These are phyloP conservation scores for Heliconius melpomene DNA, from an alignment of 1,140 invertebrate genomes.

Conservation along the genomic window DNA sequence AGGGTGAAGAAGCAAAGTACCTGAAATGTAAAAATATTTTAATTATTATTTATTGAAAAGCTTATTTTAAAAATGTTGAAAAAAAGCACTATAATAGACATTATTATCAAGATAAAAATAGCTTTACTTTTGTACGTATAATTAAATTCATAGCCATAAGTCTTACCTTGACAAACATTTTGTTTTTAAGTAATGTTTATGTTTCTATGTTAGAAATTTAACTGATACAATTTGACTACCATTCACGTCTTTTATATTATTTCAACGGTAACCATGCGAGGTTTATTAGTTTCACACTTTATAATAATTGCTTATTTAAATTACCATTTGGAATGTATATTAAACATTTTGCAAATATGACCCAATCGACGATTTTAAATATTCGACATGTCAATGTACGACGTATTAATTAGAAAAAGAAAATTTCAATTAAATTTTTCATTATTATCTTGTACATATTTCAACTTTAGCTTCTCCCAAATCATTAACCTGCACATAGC, in stretches of 20 bases:
- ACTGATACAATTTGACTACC: slow-evolving; percentile 25
- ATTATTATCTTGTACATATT: too few relatives aligned
- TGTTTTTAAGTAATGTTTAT: not conserved
- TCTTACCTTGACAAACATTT: not conserved
- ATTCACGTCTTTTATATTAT: slow-evolving; percentile 38
- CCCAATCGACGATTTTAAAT: not conserved
- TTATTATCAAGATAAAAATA: too few relatives aligned
- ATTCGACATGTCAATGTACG: not conserved
- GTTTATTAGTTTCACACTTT: slow-evolving; percentile 3
- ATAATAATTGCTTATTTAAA: slow-evolving; percentile 13
- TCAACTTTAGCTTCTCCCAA: too few relatives aligned
- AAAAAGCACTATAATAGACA: too few relatives aligned
- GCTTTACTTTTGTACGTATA: too few relatives aligned
- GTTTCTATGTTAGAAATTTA: not conserved
- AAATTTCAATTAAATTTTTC: too few relatives aligned
- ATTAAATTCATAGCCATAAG: not conserved
- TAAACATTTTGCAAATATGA: not conserved
- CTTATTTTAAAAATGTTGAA: too few relatives aligned
- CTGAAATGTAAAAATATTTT: slow-evolving; percentile 7
- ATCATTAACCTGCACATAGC: too few relatives aligned
- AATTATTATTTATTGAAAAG: too few relatives aligned
- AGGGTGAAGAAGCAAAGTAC: slow-evolving; percentile 28
- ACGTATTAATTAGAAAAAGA: not conserved
- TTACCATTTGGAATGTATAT: not conserved
- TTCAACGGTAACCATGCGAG: slow-evolving; percentile 26